Base-by-base conservation (phyloP, 2,888 invertebrate species). In the Phengaris arion region DNA sequence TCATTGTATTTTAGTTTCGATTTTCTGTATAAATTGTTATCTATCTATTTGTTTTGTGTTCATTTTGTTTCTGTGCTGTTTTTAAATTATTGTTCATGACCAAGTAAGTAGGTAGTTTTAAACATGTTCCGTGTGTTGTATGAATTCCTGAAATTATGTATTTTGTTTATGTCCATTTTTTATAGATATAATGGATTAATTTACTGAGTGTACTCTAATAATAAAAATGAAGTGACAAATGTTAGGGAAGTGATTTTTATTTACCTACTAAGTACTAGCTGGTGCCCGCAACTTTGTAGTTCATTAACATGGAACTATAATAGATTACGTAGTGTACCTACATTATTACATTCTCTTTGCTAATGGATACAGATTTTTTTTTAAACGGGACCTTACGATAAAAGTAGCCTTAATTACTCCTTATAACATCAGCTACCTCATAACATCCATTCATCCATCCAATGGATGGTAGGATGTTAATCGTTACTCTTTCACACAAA, bases 211-310 rank as follows among this genome's bases (percentile, higher is more conserved):
- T 79, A 78, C 35, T 64, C 64, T 64, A 35, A 35, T 35, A 64
- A 64, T 91, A 91, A 90, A 83, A 91, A 91, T 92, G 92, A 92
- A 92, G 92, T 92, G 92, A 92, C 92, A 83, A 80, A 78, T 74
- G 12, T 12, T 74, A 15, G 0, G 10, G 35, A 12, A 45, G 35
- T 64, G 35, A 35, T 35, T 64, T 64, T 59, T 12, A 45, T 64
- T 64, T 64, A 64, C 12, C 12, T 12, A 64, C 35, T 22, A 22
- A 22, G 22, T 22, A 22, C 1, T 35, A 35, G 35, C 35, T 35
- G 35, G 35, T 35, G 35, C 35, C 35, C 35, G 2, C 35, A 35
- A 35, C 35, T 35, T 35, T 2, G 35, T 35, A 22, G 22, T 22
- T 22, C 22, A 1, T 22, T 22, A 22, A 22, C 22, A 22, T 22